Evolutionary conservation across 2,888 invertebrate species (phyloP).

Genomic region (Eristalis pertinax): DNA sequence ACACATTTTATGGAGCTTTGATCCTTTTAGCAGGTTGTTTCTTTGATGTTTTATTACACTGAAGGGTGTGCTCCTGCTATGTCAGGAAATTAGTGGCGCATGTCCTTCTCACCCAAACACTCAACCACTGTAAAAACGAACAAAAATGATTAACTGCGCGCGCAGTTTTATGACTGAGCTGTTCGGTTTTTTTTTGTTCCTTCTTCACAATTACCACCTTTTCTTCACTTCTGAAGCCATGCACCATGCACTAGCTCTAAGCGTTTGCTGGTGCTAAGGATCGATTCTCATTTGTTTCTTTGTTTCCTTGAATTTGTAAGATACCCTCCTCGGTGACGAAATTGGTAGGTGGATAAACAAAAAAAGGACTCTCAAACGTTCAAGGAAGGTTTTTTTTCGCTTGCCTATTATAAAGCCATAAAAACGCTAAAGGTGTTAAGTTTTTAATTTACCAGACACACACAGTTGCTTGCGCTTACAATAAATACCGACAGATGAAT

Average conservation of each 20-base stretch:
- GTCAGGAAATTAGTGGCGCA: conserved; percentile 67
- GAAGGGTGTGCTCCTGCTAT: conserved; percentile 32
- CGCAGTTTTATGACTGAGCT: conserved; percentile 67
- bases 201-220: conserved; percentile 53
- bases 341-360: conserved; percentile 55
- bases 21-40: conserved; percentile 59
- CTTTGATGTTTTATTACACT: conserved; percentile 48
- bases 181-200: neutral
- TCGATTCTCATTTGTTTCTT: conserved; percentile 26
- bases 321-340: conserved; percentile 29
- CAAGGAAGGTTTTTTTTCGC: conserved; percentile 21
- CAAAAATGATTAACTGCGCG: conserved; percentile 70
- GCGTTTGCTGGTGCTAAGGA: conserved; percentile 39
- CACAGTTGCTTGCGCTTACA: neutral
- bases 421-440: conserved; percentile 66
- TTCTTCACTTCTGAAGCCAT: conserved; percentile 22
- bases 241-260: neutral
- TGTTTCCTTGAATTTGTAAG: neutral
- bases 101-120: conserved; percentile 52
- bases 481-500: neutral
- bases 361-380: conserved; percentile 8
- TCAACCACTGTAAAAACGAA: conserved; percentile 23
- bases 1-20: conserved; percentile 49
- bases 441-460: conserved; percentile 52
- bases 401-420: conserved; percentile 64